Base-by-base conservation (phyloP, 1,140 invertebrate genomes). In the Drosophila rhopaloa region DNA sequence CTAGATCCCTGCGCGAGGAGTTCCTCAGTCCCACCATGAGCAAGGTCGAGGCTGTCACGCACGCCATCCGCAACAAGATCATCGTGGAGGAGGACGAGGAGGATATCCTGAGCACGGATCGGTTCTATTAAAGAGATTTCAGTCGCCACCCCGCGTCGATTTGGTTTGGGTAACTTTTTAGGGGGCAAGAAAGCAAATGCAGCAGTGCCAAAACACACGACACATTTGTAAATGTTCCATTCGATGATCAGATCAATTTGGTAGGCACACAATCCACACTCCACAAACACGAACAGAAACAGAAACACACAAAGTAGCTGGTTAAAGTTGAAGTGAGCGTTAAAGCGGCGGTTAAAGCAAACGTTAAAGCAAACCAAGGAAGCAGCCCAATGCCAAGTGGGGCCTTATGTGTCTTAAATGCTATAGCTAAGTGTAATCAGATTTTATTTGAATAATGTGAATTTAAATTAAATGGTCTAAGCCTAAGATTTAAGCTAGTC, bases 351-450 rank as follows among this genome's bases (percentile, higher is more conserved):
- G 54, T 62, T 62, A 43, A 32, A 70, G 67, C 14, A 24, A 53
- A 54, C 24, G 55, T 57, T 40, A 50, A 43, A 46, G 7, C 9
- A 44, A 55, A 32, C 11, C 27, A 62, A 66, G 37, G 40, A 61
- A 48, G 58, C 54, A 88, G 81, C 79, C 81, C 81, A 89, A 86
- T 79, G 90, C 90, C 84, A 91, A 83, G 88, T 90, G 75, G 79
- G 91, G 90, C 90, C 90, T 91, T 81, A 90, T 90, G 90, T 91
- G 90, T 91, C 90, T 91, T 91, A 91, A 91, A 90, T 83, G 81
- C 83, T 84, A 77, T 88, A 86, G 88, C 82, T 91, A 91, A 86
- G 74, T 79, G 75, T 73, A 81, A 85, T 82, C 77, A 85, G 76
- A 83, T 89, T 88, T 88, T 90, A 85, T 89, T 89, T 90, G 75